A percentile compares a stretch with the other conserved stretches of the same genome.
phyloP scores from a whole-genome alignment of 2,888 invertebrate genomes.

The Sabatieria punctata region DNA sequence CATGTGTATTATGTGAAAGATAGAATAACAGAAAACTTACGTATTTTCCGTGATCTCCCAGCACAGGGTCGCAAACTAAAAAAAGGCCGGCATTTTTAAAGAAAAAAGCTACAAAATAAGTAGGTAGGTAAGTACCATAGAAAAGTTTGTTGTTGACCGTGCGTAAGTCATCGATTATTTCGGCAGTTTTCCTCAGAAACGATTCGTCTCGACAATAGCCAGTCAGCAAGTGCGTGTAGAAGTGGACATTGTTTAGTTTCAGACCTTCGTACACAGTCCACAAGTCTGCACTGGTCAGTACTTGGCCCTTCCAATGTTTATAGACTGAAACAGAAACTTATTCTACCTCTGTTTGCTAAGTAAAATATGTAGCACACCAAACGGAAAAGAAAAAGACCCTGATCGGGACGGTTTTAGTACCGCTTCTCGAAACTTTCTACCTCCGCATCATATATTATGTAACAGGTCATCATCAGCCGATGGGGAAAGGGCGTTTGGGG shows the following conservation, averaged over 20 bases:
- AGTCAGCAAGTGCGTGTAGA: constrained; percentile 72
- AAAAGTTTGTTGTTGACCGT: too few relatives aligned
- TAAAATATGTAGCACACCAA: constrained; percentile 13
- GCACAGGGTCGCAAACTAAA: constrained; percentile 89
- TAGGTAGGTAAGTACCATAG: too few relatives aligned
- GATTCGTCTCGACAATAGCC: constrained; percentile 56
- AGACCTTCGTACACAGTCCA: constrained; percentile 60
- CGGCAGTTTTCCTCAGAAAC: constrained; percentile 60
- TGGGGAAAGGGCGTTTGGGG: too few relatives aligned
- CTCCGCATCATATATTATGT: too few relatives aligned
- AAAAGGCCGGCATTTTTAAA: too few relatives aligned
- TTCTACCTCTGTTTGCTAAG: constrained; percentile 14
- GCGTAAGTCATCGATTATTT: constrained; percentile 55
- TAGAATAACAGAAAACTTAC: constrained; percentile 24
- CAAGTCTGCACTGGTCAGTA: constrained; percentile 63
- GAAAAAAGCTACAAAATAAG: too few relatives aligned
- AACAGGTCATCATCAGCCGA: too few relatives aligned
- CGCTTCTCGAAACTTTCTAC: too few relatives aligned
- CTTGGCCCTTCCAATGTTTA: constrained; percentile 56
- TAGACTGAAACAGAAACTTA: constrained; percentile 32
- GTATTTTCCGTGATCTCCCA: constrained; percentile 80
- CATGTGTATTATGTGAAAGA: background rate
- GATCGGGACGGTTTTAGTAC: background rate
- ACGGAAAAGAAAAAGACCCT: background rate
- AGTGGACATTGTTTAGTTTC: constrained; percentile 49